These are phyloP conservation scores for Synergus laeviventris DNA, from an alignment of 2,888 invertebrate species.

Conservation along the genomic window DNA sequence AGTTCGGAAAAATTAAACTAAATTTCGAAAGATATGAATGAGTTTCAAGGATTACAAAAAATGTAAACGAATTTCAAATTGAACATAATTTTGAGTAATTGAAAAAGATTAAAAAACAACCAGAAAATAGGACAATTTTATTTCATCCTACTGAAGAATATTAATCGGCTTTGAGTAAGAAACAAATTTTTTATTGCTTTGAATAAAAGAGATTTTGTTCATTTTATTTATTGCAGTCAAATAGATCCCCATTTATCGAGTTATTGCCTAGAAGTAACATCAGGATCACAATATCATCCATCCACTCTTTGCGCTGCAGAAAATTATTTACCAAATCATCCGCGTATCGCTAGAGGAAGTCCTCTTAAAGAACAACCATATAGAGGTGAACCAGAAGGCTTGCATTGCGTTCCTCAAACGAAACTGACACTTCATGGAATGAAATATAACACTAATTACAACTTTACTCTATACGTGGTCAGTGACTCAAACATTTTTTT, in stretches of 20 bases:
- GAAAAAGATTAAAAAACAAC: too few relatives aligned
- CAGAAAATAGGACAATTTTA: too few relatives aligned
- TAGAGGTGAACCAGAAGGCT: conserved; percentile 64
- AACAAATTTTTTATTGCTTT: too few relatives aligned
- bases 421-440: conserved; percentile 72
- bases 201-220: background rate
- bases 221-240: conserved; percentile 56
- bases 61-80: too few relatives aligned
- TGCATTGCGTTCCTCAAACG: conserved; percentile 71
- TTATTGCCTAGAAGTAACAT: conserved; percentile 74
- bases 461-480: conserved; percentile 74
- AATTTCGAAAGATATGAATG: too few relatives aligned
- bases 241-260: conserved; percentile 70
- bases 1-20: too few relatives aligned
- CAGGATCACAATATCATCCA: conserved; percentile 68
- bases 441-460: conserved; percentile 73
- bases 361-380: conserved; percentile 47
- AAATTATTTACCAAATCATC: conserved; percentile 66
- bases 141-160: too few relatives aligned
- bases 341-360: conserved; percentile 51
- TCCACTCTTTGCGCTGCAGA: conserved; percentile 73
- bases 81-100: too few relatives aligned
- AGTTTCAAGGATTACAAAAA: too few relatives aligned
- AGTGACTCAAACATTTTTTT: conserved; percentile 46
- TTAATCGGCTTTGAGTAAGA: too few relatives aligned